phyloP scores from a whole-genome alignment of 2,797 vertebrate species.

The Sarcoramphus papa region DNA sequence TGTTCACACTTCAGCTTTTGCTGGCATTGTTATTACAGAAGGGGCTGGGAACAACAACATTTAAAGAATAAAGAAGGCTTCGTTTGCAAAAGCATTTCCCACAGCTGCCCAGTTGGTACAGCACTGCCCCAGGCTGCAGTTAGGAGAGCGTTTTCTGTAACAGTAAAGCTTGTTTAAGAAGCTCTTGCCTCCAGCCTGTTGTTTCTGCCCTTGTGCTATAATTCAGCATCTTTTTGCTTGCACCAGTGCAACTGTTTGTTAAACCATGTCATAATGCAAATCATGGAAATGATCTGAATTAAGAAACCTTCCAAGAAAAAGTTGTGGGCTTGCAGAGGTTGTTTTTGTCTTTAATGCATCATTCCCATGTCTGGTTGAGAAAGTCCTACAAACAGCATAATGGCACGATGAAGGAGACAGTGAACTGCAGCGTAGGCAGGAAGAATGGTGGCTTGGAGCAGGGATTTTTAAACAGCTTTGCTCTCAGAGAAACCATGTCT shows the following conservation, averaged over 20 bases:
- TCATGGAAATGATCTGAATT: neutral
- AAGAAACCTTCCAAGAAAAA: neutral
- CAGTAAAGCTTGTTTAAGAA: slow-evolving; percentile 1
- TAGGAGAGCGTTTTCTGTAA: neutral
- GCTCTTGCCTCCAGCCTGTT: neutral
- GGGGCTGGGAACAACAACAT: neutral
- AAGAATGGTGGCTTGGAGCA: neutral
- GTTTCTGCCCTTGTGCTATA: neutral
- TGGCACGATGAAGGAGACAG: neutral
- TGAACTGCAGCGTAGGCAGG: neutral
- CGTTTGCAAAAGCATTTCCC: slow-evolving; percentile 12
- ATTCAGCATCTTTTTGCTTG: slow-evolving; percentile 31
- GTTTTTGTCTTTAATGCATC: neutral
- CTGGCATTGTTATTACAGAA: neutral
- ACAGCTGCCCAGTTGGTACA: neutral
- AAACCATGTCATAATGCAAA: neutral
- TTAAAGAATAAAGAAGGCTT: slow-evolving; percentile 20
- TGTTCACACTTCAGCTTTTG: neutral
- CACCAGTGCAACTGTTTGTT: neutral
- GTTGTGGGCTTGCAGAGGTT: neutral
- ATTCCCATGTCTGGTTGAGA: neutral
- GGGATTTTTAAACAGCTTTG: neutral
- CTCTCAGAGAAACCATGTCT: fast-evolving
- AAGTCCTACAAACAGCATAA: neutral
- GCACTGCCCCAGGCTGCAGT: neutral